phyloP scores from a whole-genome alignment of 2,888 invertebrate species.

The Troides oblongomaculatus region DNA sequence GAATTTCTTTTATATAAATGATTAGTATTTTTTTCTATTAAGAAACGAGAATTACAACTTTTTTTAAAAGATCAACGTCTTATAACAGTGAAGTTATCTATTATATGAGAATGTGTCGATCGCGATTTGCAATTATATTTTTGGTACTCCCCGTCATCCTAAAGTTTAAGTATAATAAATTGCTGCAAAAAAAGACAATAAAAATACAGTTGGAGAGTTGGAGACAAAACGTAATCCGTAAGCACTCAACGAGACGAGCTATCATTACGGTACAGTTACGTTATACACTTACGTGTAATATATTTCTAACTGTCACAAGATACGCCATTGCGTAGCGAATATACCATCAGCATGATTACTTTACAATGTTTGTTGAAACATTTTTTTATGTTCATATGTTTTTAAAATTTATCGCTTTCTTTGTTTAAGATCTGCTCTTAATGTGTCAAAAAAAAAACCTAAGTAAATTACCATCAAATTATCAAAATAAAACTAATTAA shows the following conservation, averaged over 20 bases:
- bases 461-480: too few relatives aligned
- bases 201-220: slow-evolving; percentile 23
- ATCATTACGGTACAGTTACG: slow-evolving; percentile 67
- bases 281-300: slow-evolving; percentile 44
- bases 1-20: too few relatives aligned
- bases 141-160: background rate
- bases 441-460: too few relatives aligned
- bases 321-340: slow-evolving; percentile 22
- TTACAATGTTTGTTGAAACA: background rate
- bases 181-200: slow-evolving; percentile 6
- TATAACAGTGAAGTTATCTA: background rate
- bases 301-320: slow-evolving; percentile 65
- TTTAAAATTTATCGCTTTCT: too few relatives aligned
- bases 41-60: too few relatives aligned
- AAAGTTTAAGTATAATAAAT: background rate
- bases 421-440: too few relatives aligned
- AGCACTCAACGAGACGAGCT: slow-evolving; percentile 59
- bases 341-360: background rate
- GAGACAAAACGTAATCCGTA: slow-evolving; percentile 40
- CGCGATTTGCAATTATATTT: background rate
- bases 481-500: too few relatives aligned
- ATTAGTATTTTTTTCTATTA: too few relatives aligned
- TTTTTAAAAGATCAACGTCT: background rate
- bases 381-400: background rate
- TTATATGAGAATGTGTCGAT: background rate